Evolutionary conservation across 2,888 invertebrate species (phyloP).

Genomic region (Clanis bilineata): DNA sequence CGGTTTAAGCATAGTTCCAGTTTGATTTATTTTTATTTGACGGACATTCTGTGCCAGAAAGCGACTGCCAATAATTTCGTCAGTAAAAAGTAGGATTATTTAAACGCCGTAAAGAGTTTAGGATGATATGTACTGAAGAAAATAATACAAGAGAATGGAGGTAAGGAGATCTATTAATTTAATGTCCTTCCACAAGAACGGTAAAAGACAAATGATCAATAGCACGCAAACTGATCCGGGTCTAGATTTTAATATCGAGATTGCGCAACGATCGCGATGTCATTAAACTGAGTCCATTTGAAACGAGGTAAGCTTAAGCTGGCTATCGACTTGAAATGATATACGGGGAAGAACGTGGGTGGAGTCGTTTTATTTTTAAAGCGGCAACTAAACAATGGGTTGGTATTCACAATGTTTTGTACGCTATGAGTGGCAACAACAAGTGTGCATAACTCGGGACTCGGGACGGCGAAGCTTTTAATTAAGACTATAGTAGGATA

Average conservation of each 20-base stretch:
- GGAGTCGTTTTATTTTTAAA: constrained; percentile 7
- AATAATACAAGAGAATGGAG: constrained; percentile 38
- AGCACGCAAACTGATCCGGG: constrained; percentile 40
- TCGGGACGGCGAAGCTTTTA: background rate
- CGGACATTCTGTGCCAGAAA: background rate
- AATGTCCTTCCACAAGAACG: constrained; percentile 55
- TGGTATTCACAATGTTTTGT: background rate
- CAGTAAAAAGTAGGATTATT: background rate
- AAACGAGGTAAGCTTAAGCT: constrained; percentile 45
- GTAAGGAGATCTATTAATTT: constrained; percentile 57
- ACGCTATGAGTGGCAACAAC: background rate
- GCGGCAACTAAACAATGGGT: background rate
- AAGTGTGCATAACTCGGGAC: background rate
- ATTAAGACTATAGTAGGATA: background rate
- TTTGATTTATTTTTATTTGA: constrained; percentile 11
- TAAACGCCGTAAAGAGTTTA: constrained; percentile 23
- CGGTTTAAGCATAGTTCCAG: background rate
- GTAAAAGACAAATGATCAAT: constrained; percentile 65
- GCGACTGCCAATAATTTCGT: background rate
- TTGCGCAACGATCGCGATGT: constrained; percentile 45
- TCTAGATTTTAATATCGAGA: constrained; percentile 55
- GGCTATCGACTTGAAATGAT: constrained; percentile 37
- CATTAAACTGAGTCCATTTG: constrained; percentile 48
- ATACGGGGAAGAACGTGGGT: background rate
- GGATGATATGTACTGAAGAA: constrained; percentile 27